Evolutionary conservation across 2,113 vertebrate genomes (phyloP).

Genomic region (Trichomycterus rosablanca): DNA sequence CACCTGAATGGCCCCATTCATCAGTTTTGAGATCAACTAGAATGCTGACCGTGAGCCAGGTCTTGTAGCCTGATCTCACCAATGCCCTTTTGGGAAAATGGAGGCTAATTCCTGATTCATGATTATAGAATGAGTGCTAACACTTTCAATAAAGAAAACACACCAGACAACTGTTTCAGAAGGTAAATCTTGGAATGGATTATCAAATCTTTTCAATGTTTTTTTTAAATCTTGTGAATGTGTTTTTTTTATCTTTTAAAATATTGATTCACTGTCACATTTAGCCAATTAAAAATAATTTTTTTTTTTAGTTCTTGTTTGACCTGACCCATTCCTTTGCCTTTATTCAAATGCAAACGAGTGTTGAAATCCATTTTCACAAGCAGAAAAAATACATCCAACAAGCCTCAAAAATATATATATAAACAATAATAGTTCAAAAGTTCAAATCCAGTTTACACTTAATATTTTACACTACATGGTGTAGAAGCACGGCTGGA

Average conservation of each 20-base stretch:
- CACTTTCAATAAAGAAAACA: no score
- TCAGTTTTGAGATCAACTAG: no score
- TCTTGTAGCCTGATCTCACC: no score
- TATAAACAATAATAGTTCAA: slow-evolving; percentile 99
- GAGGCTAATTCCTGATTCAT: no score
- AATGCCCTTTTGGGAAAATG: no score
- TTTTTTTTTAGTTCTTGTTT: slow-evolving; percentile 35
- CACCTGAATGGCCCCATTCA: no score
- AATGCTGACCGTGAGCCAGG: no score
- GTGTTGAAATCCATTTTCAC: slow-evolving; percentile 92
- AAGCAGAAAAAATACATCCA: slow-evolving; percentile 98
- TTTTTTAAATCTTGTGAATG: neutral
- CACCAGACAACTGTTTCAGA: slow-evolving; percentile 71
- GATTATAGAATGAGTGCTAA: no score
- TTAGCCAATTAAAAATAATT: slow-evolving; percentile 51
- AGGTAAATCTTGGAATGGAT: slow-evolving; percentile 81
- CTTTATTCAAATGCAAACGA: slow-evolving; percentile 99
- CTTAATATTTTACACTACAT: slow-evolving; percentile 78
- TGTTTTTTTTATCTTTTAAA: neutral
- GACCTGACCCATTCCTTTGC: slow-evolving; percentile 76
- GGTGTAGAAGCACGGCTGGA: slow-evolving; percentile 82
- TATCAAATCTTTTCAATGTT: slow-evolving; percentile 40
- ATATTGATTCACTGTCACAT: slow-evolving; percentile 15
- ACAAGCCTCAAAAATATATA: slow-evolving; percentile 95
- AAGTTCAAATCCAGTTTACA: slow-evolving; percentile 86